Evolutionary conservation across 2,113 vertebrate genomes (phyloP).

Genomic region (Zingel zingel): DNA sequence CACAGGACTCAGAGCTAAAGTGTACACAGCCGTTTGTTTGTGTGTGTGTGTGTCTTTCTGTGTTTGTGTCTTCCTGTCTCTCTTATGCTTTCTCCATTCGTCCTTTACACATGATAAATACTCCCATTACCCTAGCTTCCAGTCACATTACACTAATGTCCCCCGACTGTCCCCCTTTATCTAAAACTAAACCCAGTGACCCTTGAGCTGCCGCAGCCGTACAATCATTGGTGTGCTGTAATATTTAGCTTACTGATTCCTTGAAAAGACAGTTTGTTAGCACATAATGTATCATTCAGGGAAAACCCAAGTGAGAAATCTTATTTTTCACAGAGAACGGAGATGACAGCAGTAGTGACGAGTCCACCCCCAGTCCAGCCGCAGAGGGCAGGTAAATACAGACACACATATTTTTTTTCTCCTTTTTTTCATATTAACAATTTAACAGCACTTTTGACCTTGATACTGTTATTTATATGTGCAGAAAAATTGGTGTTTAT

Average conservation of each 20-base stretch:
- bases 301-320: background rate
- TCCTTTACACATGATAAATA: background rate
- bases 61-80: constrained; percentile 27
- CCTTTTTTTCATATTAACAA: background rate
- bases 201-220: constrained; percentile 16
- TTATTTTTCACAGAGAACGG: constrained; percentile 85
- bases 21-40: constrained; percentile 18
- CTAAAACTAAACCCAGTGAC: constrained; percentile 39
- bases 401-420: too few species aligned
- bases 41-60: constrained; percentile 21
- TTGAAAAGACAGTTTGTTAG: background rate
- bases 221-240: constrained; percentile 17
- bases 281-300: background rate
- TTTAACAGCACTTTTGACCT: background rate
- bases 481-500: background rate
- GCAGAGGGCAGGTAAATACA: constrained; percentile 90
- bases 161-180: background rate
- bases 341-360: constrained; percentile 95
- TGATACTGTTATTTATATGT: background rate
- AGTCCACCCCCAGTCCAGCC: constrained; percentile 90
- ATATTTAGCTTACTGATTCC: constrained; percentile 1
- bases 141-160: constrained; percentile 26
- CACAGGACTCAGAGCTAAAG: background rate
- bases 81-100: constrained; percentile 6
- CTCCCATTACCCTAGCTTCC: constrained; percentile 2